phyloP scores from a whole-genome alignment of 2,113 vertebrate genomes.

The Chrysochloris asiatica region DNA sequence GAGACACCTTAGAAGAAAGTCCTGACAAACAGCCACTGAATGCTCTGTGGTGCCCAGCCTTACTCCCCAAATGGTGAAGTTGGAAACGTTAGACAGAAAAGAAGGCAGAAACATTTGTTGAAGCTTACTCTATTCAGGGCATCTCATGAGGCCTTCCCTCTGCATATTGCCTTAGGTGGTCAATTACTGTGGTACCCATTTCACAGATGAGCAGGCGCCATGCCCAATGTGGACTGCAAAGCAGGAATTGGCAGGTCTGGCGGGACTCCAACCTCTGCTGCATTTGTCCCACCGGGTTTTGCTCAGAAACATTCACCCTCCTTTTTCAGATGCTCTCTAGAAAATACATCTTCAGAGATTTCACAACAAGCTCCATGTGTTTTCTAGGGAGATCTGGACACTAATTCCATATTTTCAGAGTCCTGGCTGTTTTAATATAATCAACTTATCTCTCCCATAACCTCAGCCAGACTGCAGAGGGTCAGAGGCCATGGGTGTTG shows the following conservation, averaged over 20 bases:
- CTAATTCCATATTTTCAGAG: slow-evolving; percentile 64
- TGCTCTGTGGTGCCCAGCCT: too few species aligned
- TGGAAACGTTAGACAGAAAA: neutral
- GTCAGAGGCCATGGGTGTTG: slow-evolving; percentile 58
- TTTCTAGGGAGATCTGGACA: slow-evolving; percentile 49
- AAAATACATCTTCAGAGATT: slow-evolving; percentile 52
- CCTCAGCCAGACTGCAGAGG: slow-evolving; percentile 66
- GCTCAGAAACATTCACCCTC: slow-evolving; percentile 16
- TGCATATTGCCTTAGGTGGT: too few species aligned
- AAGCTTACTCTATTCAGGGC: too few species aligned
- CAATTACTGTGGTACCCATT: too few species aligned
- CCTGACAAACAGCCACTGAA: too few species aligned
- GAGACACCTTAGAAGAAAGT: neutral
- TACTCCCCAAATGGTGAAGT: too few species aligned
- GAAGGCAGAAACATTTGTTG: too few species aligned
- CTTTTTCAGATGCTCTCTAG: slow-evolving; percentile 13
- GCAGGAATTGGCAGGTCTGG: neutral
- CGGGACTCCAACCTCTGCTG: neutral
- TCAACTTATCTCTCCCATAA: slow-evolving; percentile 73
- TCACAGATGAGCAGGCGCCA: neutral
- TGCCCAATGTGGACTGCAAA: neutral
- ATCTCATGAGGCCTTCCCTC: too few species aligned
- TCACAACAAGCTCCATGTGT: slow-evolving; percentile 30
- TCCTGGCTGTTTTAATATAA: slow-evolving; percentile 62
- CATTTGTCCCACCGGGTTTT: neutral